These are phyloP conservation scores for Pseudomyrmex pallidus DNA, from an alignment of 1,140 invertebrate species.

Conservation along the genomic window DNA sequence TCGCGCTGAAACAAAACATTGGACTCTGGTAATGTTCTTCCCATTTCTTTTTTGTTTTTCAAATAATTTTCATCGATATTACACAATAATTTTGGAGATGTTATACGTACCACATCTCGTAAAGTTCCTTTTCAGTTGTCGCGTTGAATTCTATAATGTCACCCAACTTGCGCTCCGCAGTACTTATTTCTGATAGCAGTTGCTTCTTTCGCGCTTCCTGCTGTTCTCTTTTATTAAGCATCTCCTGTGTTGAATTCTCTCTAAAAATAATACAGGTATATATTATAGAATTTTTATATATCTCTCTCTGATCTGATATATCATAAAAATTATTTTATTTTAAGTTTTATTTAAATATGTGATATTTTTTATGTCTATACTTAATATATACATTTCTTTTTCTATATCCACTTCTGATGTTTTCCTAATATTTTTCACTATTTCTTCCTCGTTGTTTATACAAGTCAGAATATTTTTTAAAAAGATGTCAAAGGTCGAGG, in stretches of 20 bases:
- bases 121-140: constrained; percentile 5
- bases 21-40: neutral
- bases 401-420: constrained; percentile 35
- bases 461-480: constrained; percentile 17
- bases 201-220: constrained; percentile 3
- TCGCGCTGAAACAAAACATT: constrained; percentile 25
- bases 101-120: constrained; percentile 6
- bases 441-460: constrained; percentile 22
- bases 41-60: neutral
- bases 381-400: constrained; percentile 35
- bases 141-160: constrained; percentile 5
- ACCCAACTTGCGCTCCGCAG: neutral
- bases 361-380: constrained; percentile 6
- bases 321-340: neutral
- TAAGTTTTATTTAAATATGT: neutral
- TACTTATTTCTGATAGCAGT: constrained; percentile 30
- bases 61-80: neutral
- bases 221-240: constrained; percentile 16
- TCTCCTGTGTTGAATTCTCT: constrained; percentile 14
- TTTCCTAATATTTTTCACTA: constrained; percentile 33
- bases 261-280: constrained; percentile 20
- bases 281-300: no score
- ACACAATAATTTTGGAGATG: no score
- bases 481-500: constrained; percentile 8
- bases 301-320: neutral